These are phyloP conservation scores for Leptopterna dolabrata DNA, from an alignment of 2,888 invertebrate genomes.

Conservation along the genomic window DNA sequence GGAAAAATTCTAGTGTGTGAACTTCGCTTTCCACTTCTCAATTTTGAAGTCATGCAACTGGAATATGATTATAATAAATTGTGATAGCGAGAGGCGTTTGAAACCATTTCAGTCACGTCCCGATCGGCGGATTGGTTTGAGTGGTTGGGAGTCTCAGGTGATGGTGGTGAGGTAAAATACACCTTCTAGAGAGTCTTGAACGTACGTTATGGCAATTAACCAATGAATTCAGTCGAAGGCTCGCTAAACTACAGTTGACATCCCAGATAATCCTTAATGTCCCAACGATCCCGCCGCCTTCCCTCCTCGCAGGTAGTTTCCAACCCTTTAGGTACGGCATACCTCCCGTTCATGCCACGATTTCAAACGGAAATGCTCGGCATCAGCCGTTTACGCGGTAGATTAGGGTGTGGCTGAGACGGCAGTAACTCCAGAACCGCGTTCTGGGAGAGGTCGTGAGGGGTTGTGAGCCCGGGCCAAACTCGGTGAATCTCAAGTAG, in stretches of 20 bases:
- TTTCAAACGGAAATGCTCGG: neutral
- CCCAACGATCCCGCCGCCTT: neutral
- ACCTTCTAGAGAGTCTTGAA: neutral
- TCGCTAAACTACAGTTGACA: conserved; percentile 13
- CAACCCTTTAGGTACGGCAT: neutral
- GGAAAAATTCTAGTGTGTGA: too few species aligned
- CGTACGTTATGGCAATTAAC: neutral
- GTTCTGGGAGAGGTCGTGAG: neutral
- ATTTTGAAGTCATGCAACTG: neutral
- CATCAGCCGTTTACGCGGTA: conserved; percentile 23
- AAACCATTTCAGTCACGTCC: neutral
- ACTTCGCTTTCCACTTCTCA: neutral
- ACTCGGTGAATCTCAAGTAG: conserved; percentile 36
- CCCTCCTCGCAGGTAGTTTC: neutral
- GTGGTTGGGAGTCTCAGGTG: neutral
- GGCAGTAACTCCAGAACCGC: neutral
- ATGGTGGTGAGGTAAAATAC: neutral
- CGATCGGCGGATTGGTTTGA: neutral
- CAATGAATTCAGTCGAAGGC: conserved; percentile 2
- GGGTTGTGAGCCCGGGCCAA: neutral
- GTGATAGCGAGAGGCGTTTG: neutral
- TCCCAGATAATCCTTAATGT: conserved; percentile 24
- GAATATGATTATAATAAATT: neutral
- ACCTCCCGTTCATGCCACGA: neutral
- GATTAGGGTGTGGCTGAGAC: neutral